Percentiles rank a stretch among this genome's conserved stretches.
These are phyloP conservation scores for Drosophila repleta DNA, from an alignment of 1,140 invertebrate species.

Conservation along the genomic window DNA sequence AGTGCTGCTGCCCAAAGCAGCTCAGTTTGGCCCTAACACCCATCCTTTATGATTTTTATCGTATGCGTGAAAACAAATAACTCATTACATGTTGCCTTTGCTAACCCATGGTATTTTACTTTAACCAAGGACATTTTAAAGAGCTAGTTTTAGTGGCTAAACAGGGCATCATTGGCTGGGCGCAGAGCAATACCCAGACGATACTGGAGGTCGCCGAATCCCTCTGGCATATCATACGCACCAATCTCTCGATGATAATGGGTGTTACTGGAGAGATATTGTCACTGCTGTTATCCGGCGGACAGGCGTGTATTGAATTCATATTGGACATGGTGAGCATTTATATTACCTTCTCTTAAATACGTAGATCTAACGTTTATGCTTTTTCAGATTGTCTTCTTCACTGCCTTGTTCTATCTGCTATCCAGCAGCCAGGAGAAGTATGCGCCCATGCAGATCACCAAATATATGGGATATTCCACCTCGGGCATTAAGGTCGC, in stretches of 20 bases:
- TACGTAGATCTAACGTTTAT: background rate
- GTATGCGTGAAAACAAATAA: conserved; percentile 66
- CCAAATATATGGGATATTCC: conserved; percentile 90
- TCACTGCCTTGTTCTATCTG: conserved; percentile 98
- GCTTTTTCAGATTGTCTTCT: conserved; percentile 92
- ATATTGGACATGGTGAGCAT: conserved; percentile 92
- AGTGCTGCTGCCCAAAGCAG: background rate
- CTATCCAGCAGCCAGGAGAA: conserved; percentile 93
- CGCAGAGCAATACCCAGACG: conserved; percentile 96
- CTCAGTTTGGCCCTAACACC: conserved; percentile 30
- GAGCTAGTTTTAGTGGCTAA: conserved; percentile 84
- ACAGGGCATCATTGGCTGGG: conserved; percentile 90
- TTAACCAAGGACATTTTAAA: conserved; percentile 84
- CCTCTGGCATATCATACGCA: conserved; percentile 95
- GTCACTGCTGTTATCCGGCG: conserved; percentile 95
- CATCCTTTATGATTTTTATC: conserved; percentile 41
- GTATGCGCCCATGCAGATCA: conserved; percentile 94
- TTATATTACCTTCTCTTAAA: background rate
- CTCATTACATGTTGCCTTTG: conserved; percentile 79
- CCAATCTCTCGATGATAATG: conserved; percentile 96
- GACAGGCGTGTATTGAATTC: conserved; percentile 96
- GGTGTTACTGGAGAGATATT: conserved; percentile 93
- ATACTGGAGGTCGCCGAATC: conserved; percentile 95
- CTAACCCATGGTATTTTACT: conserved; percentile 80
- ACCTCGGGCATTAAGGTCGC: conserved; percentile 91